phyloP scores from a whole-genome alignment of 2,888 invertebrate species.

The Microchrysa polita region DNA sequence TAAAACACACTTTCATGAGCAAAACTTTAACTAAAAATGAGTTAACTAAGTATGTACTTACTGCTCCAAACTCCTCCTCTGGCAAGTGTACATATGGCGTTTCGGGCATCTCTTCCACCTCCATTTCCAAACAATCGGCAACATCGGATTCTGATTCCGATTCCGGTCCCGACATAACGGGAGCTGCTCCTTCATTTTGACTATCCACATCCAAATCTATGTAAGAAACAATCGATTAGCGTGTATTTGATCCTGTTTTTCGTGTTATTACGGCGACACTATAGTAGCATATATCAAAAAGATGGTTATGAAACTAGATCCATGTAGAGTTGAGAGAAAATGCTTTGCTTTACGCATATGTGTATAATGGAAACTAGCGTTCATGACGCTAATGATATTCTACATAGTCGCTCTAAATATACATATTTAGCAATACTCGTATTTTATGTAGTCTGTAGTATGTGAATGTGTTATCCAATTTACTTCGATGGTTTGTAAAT shows the following conservation, averaged over 20 bases:
- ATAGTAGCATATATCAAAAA: too few species aligned
- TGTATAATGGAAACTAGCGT: too few species aligned
- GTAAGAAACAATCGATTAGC: neutral
- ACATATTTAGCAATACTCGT: too few species aligned
- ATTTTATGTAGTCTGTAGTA: too few species aligned
- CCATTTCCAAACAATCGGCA: slow-evolving; percentile 57
- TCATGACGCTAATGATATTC: too few species aligned
- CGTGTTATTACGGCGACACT: too few species aligned
- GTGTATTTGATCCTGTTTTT: neutral
- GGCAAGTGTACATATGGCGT: slow-evolving; percentile 69
- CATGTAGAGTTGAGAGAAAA: too few species aligned
- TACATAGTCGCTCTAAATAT: too few species aligned
- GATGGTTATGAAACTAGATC: too few species aligned
- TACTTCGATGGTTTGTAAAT: too few species aligned
- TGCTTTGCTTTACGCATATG: too few species aligned
- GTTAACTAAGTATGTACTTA: slow-evolving; percentile 53
- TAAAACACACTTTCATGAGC: neutral
- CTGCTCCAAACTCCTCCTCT: slow-evolving; percentile 72
- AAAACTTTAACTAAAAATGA: neutral
- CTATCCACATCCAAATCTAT: slow-evolving; percentile 80
- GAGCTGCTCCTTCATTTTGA: slow-evolving; percentile 71
- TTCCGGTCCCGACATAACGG: slow-evolving; percentile 63
- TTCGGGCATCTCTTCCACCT: slow-evolving; percentile 66
- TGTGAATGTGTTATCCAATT: too few species aligned
- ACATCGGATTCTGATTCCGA: slow-evolving; percentile 73